Evolutionary conservation across 2,888 invertebrate genomes (phyloP), one percentile per base, ranked within the genome.

Genomic region (Ochropleura leucogaster): DNA sequence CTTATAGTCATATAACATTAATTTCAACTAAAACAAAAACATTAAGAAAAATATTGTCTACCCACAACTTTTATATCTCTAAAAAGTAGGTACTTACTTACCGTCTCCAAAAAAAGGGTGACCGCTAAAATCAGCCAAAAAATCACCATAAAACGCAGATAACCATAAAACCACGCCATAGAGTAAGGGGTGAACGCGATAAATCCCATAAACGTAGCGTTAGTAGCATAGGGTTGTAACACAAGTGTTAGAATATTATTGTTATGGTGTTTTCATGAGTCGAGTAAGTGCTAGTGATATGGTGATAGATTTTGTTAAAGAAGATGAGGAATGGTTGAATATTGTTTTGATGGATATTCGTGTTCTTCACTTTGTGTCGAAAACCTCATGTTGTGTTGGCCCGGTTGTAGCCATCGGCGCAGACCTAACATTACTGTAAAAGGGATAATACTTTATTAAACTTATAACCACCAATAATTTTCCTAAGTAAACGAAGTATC

Each of bases 111-210:
- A 67, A 72, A 67, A 69, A 51, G 72, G 72, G 60, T 77, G 66
- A 74, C 63, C 72, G 72, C 44, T 44, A 75, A 85, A 85, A 84
- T 83, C 77, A 80, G 74, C 72, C 78, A 81, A 85, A 80, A 78
- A 78, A 87, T 89, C 87, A 87, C 87, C 90, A 93, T 93, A 92
- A 92, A 92, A 92, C 68, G 80, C 89, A 89, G 90, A 92, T 90
- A 90, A 89, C 87, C 89, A 88, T 90, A 91, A 91, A 90, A 89
- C 83, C 84, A 75, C 64, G 66, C 64, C 72, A 74, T 74, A 66
- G 51, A 77, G 64, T 64, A 79, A 84, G 85, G 91, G 90, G 87
- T 82, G 85, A 77, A 80, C 18, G 74, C 65, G 73, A 86, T 88
- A 88, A 89, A 87, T 87, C 82, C 89, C 79, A 80, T 74, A 79